A percentile compares a stretch with the other conserved stretches of the same genome.
phyloP scores from a whole-genome alignment of 2,797 vertebrate species.

The Sarcoramphus papa region DNA sequence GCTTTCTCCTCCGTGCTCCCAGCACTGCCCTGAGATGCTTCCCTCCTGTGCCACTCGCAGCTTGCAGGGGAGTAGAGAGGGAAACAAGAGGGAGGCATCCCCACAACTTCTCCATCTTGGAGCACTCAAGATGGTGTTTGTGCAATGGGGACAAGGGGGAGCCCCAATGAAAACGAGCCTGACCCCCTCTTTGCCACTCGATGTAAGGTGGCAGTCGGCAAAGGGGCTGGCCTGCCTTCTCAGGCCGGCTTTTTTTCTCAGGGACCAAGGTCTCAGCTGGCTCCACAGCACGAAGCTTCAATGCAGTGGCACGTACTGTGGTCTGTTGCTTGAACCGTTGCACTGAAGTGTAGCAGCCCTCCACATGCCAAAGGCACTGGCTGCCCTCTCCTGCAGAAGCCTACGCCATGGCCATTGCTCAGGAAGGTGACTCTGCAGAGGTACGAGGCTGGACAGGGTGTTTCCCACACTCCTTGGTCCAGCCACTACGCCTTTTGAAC shows the following conservation, averaged over 20 bases:
- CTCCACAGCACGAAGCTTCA: background rate
- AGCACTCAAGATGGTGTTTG: background rate
- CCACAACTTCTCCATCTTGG: background rate
- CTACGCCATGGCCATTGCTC: background rate
- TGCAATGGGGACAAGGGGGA: background rate
- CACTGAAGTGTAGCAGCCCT: background rate
- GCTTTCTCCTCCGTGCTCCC: background rate
- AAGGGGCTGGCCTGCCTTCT: background rate
- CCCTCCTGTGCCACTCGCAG: background rate
- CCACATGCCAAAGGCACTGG: too few relatives aligned
- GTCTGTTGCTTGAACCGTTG: background rate
- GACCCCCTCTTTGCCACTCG: background rate
- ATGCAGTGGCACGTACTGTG: background rate
- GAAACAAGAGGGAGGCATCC: background rate
- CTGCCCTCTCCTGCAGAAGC: background rate
- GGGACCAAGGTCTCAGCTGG: too few relatives aligned
- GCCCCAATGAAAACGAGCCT: background rate
- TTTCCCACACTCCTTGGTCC: background rate
- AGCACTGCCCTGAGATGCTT: background rate
- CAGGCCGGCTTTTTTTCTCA: background rate
- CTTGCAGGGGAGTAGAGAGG: background rate
- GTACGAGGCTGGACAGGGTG: fast-evolving
- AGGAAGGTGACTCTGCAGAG: background rate
- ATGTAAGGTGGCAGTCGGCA: background rate
- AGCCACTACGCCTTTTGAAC: background rate